Base-by-base conservation (phyloP, 2,888 invertebrate species). In the Tinea pellionella region DNA sequence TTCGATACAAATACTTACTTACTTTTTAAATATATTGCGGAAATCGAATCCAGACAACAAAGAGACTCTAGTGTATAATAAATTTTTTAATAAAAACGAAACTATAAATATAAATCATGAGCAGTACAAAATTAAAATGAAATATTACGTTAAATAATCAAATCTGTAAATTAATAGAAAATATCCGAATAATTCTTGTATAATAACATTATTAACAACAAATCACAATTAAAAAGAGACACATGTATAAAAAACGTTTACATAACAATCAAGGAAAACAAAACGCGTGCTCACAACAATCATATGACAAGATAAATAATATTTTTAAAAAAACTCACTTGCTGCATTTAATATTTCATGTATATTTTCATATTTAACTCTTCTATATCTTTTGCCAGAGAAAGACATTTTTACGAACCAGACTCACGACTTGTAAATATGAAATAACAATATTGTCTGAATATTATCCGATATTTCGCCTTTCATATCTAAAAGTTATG, bases 381-480 rank as follows among this genome's bases (percentile, higher is more conserved):
- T 68, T 59, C 71, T 69, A 59, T 65, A 84, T 43, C 69, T 74
- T 63, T 77, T 82, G 0, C 84, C 84, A 0, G 72, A 78, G 65
- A 80, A 83, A 62, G 77, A 75, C 81, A 81, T 82, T 16, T 53
- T 13, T n/a, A 9, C 37, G n/a, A 37, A 37, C 37, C 1, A 2
- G 3, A 2, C 37, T 9, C 37, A 37, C 47, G 15, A 47, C 47
- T n/a, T n/a, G 13, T 8, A 47, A 47, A 16, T 16, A 2, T 9
- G 47, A 6, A 16, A 47, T 47, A 47, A 16, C 9, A 47, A n/a
- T 15, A 47, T 9, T 6, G 15, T 15, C 2, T 47, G 15, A 16
- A 15, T 16, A 47, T 47, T 47, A 47, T 47, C 47, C 15, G 16
- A 16, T 47, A 47, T 47, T 42, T 42, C 4, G 42, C 4, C 8